Conservation (phyloP, 2,797 vertebrate genomes). For the Liasis olivaceus region DNA sequence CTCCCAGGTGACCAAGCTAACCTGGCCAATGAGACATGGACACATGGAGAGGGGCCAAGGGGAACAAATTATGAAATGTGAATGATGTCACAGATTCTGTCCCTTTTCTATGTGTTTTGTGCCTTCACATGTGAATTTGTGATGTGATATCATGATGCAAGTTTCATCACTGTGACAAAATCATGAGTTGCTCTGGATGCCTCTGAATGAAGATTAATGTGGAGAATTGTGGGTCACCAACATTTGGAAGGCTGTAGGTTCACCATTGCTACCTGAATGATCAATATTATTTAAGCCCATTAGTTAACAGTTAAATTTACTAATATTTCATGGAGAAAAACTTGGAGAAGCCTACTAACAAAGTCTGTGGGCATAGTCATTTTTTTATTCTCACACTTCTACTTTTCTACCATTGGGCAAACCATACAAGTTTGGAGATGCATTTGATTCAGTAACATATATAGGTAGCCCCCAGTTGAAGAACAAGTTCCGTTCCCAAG, state of each 20-base stretch:
- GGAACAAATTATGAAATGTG: background rate
- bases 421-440: too few relatives aligned
- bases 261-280: background rate
- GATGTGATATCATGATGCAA: background rate
- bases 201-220: background rate
- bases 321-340: background rate
- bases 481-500: too few relatives aligned
- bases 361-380: too few relatives aligned
- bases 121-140: background rate
- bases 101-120: background rate
- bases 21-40: background rate
- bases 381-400: background rate
- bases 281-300: background rate
- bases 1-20: background rate
- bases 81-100: background rate
- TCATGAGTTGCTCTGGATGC: background rate
- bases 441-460: background rate
- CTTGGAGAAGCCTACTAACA: background rate
- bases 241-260: background rate
- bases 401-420: background rate
- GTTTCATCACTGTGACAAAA: background rate
- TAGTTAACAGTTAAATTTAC: background rate
- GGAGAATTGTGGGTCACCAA: background rate
- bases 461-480: too few relatives aligned
- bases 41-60: background rate